phyloP scores from a whole-genome alignment of 2,113 vertebrate species.

The Rhipidura dahli region DNA sequence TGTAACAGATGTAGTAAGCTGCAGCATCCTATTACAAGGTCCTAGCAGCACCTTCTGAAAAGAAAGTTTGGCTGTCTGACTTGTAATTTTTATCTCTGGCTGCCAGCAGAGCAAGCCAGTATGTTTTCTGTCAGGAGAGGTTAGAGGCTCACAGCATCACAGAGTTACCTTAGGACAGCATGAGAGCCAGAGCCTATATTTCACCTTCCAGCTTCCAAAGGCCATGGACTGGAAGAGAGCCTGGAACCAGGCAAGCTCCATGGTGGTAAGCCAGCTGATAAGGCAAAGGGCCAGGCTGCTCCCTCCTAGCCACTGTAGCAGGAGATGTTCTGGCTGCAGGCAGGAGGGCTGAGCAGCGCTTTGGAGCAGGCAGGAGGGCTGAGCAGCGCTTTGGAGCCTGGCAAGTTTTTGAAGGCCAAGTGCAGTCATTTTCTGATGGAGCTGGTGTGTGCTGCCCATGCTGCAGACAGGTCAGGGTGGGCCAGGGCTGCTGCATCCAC shows the following conservation, averaged over 20 bases:
- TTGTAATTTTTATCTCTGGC: neutral
- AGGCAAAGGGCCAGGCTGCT: neutral
- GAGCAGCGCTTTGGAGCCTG: too few species aligned
- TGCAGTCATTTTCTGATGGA: neutral
- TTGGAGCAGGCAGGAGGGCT: neutral
- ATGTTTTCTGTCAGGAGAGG: rapidly evolving
- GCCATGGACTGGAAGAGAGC: neutral
- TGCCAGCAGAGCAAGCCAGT: neutral
- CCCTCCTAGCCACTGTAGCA: neutral
- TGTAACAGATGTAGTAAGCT: neutral
- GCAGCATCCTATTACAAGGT: neutral
- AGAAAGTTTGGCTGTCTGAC: neutral
- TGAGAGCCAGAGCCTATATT: neutral
- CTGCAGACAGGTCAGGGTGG: neutral
- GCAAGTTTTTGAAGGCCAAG: neutral
- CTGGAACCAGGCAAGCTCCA: neutral
- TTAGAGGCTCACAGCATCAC: neutral
- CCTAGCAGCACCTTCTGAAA: neutral
- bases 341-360: rapidly evolving
- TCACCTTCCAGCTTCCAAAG: neutral
- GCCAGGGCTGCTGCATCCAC: too few species aligned
- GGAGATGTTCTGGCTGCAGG: neutral
- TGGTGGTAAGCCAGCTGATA: neutral
- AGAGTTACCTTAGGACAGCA: neutral
- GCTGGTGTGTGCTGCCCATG: neutral